Evolutionary conservation across 2,113 vertebrate species (phyloP).

Genomic region (Nesogale talazaci): DNA sequence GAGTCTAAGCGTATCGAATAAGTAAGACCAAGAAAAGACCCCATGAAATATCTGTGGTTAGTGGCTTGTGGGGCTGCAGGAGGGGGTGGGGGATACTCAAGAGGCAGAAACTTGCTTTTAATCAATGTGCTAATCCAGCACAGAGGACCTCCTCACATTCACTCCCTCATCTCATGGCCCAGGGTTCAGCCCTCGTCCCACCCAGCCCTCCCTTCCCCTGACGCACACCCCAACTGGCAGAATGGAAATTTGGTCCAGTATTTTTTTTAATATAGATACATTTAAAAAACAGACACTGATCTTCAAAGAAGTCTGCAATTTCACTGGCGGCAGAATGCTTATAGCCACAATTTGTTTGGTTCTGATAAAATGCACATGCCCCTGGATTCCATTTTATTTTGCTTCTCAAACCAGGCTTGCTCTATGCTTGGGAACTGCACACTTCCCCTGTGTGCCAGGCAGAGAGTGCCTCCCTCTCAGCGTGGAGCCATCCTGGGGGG

Average conservation of each 20-base stretch:
- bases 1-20: slow-evolving; percentile 83
- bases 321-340: slow-evolving; percentile 89
- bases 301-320: slow-evolving; percentile 88
- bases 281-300: slow-evolving; percentile 77
- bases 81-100: slow-evolving; percentile 72
- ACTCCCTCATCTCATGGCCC: slow-evolving; percentile 80
- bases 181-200: slow-evolving; percentile 19
- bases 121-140: slow-evolving; percentile 92
- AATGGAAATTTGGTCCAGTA: slow-evolving; percentile 76
- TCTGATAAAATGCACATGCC: slow-evolving; percentile 83
- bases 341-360: slow-evolving; percentile 86
- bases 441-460: not conserved
- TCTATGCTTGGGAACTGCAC: not conserved
- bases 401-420: not conserved
- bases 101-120: slow-evolving; percentile 89
- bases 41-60: slow-evolving; percentile 90
- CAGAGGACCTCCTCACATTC: slow-evolving; percentile 83
- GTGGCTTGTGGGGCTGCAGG: slow-evolving; percentile 84
- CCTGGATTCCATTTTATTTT: slow-evolving; percentile 9
- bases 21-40: slow-evolving; percentile 83
- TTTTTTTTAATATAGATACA: slow-evolving; percentile 70
- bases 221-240: slow-evolving; percentile 39
- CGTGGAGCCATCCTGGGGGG: not conserved
- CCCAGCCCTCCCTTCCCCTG: accelerated
- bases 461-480: too few relatives aligned